These are phyloP conservation scores for Limnothrissa miodon DNA, from an alignment of 2,113 vertebrate genomes.

Conservation along the genomic window DNA sequence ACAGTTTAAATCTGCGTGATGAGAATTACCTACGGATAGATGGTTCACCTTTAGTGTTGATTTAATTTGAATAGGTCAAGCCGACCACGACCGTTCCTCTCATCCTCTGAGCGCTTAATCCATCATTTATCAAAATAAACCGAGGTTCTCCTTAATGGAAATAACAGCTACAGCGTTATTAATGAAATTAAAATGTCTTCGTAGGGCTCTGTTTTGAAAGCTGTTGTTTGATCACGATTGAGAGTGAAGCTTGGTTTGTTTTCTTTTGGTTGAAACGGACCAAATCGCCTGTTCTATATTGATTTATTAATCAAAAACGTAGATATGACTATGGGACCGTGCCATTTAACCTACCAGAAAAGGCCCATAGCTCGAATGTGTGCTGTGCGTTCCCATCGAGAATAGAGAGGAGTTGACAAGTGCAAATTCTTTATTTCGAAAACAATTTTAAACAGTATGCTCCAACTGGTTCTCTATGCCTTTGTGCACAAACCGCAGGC, in stretches of 20 bases:
- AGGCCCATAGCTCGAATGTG: background rate
- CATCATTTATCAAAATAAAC: slow-evolving; percentile 14
- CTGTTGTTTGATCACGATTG: background rate
- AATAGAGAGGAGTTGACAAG: slow-evolving; percentile 36
- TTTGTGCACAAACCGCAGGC: slow-evolving; percentile 60
- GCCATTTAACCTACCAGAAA: slow-evolving; percentile 14
- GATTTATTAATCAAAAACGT: background rate
- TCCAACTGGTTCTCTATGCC: slow-evolving; percentile 41
- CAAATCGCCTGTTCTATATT: background rate
- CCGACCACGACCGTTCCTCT: background rate
- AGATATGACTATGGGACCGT: background rate
- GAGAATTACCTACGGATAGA: background rate
- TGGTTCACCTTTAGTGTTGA: background rate
- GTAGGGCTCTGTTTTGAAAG: slow-evolving; percentile 8
- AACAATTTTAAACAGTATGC: slow-evolving; percentile 54
- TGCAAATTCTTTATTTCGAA: slow-evolving; percentile 51
- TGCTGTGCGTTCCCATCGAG: background rate
- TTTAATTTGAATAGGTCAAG: background rate
- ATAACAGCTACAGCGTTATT: background rate
- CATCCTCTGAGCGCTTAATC: slow-evolving; percentile 3
- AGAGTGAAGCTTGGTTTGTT: background rate
- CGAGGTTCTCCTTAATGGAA: background rate
- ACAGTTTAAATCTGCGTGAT: background rate
- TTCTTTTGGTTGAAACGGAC: slow-evolving; percentile 2
- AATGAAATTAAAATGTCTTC: slow-evolving; percentile 13